Evolutionary conservation across 2,797 vertebrate genomes (phyloP).

Genomic region (Muscicapa comitata): DNA sequence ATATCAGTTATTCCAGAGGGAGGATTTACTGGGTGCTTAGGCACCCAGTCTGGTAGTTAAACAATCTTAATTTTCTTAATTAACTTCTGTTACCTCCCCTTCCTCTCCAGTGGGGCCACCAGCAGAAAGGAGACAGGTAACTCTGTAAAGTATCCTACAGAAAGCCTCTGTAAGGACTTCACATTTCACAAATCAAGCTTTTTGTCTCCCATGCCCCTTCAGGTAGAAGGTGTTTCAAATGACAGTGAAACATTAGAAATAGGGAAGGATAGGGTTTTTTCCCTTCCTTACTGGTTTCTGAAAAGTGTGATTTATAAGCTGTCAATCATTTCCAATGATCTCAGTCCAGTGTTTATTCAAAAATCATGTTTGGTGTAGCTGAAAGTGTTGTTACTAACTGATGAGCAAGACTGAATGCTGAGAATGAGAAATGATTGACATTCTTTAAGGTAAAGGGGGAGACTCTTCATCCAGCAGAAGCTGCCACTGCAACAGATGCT

Average conservation of each 20-base stretch:
- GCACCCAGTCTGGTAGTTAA: background rate
- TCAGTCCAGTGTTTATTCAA: slow-evolving; percentile 64
- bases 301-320: slow-evolving; percentile 36
- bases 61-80: background rate
- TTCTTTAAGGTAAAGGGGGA: slow-evolving; percentile 57
- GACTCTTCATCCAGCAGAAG: slow-evolving; percentile 57
- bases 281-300: background rate
- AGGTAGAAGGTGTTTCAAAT: slow-evolving; percentile 21
- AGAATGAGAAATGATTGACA: slow-evolving; percentile 71
- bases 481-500: slow-evolving; percentile 65
- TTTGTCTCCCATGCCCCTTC: background rate
- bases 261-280: background rate
- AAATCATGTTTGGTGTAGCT: slow-evolving; percentile 64
- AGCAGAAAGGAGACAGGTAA: background rate
- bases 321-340: slow-evolving; percentile 64
- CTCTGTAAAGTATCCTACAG: background rate
- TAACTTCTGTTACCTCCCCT: background rate
- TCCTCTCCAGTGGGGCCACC: background rate
- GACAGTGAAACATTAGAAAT: slow-evolving; percentile 15
- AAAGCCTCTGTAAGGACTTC: background rate
- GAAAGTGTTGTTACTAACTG: slow-evolving; percentile 61
- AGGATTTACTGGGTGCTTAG: background rate
- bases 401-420: slow-evolving; percentile 63
- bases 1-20: background rate
- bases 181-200: background rate